phyloP scores from a whole-genome alignment of 1,140 invertebrate species.

The Trachelipus rathkii region DNA sequence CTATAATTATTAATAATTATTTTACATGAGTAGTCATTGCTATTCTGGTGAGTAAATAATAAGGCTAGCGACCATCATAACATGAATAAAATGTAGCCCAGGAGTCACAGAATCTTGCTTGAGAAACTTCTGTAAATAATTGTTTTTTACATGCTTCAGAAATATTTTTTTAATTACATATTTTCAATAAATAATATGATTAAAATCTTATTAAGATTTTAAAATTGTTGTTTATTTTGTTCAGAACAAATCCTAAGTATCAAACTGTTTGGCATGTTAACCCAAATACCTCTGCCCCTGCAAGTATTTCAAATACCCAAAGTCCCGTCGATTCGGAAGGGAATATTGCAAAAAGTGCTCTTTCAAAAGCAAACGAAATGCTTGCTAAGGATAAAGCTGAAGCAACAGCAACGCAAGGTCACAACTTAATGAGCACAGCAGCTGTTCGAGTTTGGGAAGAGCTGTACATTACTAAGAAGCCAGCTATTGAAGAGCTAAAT shows the following conservation, averaged over 20 bases:
- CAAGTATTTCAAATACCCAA: not conserved
- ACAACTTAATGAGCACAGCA: slow-evolving; percentile 78
- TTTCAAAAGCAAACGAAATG: not conserved
- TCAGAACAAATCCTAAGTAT: slow-evolving; percentile 64
- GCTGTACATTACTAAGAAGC: slow-evolving; percentile 92
- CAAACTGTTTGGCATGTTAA: slow-evolving; percentile 86
- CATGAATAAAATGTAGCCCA: no score
- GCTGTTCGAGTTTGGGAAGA: slow-evolving; percentile 95
- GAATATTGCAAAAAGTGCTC: not conserved
- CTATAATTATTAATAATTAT: no score
- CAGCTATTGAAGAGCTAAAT: slow-evolving; percentile 73
- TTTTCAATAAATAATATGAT: no score
- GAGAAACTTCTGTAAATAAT: no score
- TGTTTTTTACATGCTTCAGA: no score
- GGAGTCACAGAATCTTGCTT: no score
- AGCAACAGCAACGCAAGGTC: slow-evolving; percentile 66
- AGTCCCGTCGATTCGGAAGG: not conserved
- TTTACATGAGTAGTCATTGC: no score
- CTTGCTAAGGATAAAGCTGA: slow-evolving; percentile 57
- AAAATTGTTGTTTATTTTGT: not conserved
- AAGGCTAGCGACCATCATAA: no score
- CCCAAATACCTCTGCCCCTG: slow-evolving; percentile 50
- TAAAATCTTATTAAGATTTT: no score
- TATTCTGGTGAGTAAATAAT: no score
- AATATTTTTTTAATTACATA: no score